Conservation (phyloP, 1,140 invertebrate genomes). For the Drosophila dunni region DNA sequence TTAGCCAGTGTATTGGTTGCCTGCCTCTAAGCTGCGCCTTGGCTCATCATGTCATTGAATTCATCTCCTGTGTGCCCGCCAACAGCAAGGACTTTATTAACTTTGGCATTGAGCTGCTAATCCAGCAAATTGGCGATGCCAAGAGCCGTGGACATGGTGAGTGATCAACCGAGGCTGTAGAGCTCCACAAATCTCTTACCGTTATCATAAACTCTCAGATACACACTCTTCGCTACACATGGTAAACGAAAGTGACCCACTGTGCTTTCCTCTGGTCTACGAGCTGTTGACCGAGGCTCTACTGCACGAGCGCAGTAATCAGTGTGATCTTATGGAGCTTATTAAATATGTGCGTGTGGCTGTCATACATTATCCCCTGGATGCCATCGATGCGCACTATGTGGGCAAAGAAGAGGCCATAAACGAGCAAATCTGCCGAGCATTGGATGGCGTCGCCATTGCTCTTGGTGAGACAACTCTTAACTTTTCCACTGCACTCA, state of each 20-base stretch:
- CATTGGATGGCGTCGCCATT: conserved; percentile 55
- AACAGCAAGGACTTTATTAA: conserved; percentile 68
- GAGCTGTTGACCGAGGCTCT: conserved; percentile 63
- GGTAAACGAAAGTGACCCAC: conserved; percentile 64
- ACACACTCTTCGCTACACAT: conserved; percentile 46
- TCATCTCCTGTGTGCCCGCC: conserved; percentile 56
- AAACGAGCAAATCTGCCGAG: conserved; percentile 69
- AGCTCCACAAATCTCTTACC: background rate
- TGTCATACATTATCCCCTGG: conserved; percentile 55
- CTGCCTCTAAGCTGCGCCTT: conserved; percentile 71
- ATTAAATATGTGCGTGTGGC: conserved; percentile 70
- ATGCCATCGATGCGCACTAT: conserved; percentile 63
- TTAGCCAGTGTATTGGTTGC: conserved; percentile 68
- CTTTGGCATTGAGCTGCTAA: conserved; percentile 69
- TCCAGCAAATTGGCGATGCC: conserved; percentile 67
- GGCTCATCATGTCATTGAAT: conserved; percentile 64
- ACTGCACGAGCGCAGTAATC: conserved; percentile 38
- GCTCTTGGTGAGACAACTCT: conserved; percentile 61
- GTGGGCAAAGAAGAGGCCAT: conserved; percentile 46
- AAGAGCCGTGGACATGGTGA: conserved; percentile 54
- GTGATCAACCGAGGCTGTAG: background rate
- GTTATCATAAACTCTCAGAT: conserved; percentile 13
- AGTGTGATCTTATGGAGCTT: conserved; percentile 62
- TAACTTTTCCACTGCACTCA: conserved; percentile 67
- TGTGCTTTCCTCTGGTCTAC: conserved; percentile 73